Conservation (phyloP, 2,113 vertebrate genomes). For the Amazona guildingii region DNA sequence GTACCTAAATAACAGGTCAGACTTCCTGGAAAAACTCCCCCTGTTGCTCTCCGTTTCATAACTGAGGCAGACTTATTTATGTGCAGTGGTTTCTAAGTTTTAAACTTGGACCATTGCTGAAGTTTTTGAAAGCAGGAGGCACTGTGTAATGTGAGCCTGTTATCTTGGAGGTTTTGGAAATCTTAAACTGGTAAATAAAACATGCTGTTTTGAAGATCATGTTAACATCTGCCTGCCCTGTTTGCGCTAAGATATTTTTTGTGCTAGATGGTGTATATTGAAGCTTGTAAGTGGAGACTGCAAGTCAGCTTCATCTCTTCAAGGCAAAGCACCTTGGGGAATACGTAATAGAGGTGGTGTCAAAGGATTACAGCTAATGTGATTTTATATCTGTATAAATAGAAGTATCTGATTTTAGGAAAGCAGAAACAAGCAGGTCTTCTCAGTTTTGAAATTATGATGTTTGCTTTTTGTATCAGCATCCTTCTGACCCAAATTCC, state of each 20-base stretch:
- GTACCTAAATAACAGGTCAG: not conserved
- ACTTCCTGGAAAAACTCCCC: conserved; percentile 7
- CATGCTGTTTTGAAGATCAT: not conserved
- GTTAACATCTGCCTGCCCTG: not conserved
- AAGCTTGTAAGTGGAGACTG: not conserved
- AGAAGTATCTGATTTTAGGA: not conserved
- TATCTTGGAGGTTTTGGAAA: not conserved
- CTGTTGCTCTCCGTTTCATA: not conserved
- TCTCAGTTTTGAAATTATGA: not conserved
- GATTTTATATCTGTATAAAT: not conserved
- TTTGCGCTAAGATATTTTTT: not conserved
- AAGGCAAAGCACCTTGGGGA: not conserved
- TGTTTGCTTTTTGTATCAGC: not conserved
- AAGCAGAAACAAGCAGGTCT: not conserved
- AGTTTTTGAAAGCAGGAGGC: not conserved
- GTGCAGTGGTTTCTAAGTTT: not conserved
- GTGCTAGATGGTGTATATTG: not conserved
- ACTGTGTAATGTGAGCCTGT: not conserved
- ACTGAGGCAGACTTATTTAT: not conserved
- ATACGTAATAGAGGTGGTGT: not conserved
- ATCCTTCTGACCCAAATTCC: not conserved
- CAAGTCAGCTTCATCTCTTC: not conserved
- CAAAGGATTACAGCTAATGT: not conserved
- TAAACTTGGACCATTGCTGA: not conserved
- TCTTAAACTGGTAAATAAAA: not conserved